Evolutionary conservation across 2,113 vertebrate genomes (phyloP).

Genomic region (Centropristis striata): DNA sequence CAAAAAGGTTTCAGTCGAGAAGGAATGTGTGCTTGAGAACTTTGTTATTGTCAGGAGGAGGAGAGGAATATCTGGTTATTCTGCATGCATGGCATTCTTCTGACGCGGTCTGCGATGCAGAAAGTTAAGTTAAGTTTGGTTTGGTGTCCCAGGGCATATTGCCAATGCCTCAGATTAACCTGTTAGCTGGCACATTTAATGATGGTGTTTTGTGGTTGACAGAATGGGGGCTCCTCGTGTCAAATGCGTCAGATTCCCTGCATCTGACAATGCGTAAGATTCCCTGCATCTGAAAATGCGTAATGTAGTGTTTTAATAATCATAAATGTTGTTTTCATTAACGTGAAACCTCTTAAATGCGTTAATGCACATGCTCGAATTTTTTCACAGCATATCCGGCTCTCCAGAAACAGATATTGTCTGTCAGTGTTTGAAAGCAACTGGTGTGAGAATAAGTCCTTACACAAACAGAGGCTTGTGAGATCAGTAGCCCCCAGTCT

Average conservation of each 20-base stretch:
- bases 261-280: not conserved
- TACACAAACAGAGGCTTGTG: constrained; percentile 76
- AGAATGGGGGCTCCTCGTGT: not conserved
- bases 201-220: not conserved
- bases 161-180: not conserved
- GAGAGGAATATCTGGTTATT: constrained; percentile 71
- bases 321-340: not conserved
- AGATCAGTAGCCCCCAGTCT: constrained; percentile 80
- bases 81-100: constrained; percentile 77
- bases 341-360: not conserved
- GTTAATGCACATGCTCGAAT: not conserved
- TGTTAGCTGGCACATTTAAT: too few relatives aligned
- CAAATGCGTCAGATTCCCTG: not conserved
- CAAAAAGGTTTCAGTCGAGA: not conserved
- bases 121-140: constrained; percentile 39
- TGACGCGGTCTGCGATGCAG: constrained; percentile 48
- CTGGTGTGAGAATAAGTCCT: constrained; percentile 49
- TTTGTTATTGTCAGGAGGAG: constrained; percentile 38
- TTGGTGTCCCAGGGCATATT: not conserved
- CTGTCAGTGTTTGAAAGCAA: constrained; percentile 41
- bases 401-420: constrained; percentile 36
- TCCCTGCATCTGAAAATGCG: not conserved
- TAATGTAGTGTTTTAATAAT: not conserved
- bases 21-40: constrained; percentile 23
- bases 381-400: not conserved